These are phyloP conservation scores for Coenonympha arcania DNA, from an alignment of 2,888 invertebrate species.

Conservation along the genomic window DNA sequence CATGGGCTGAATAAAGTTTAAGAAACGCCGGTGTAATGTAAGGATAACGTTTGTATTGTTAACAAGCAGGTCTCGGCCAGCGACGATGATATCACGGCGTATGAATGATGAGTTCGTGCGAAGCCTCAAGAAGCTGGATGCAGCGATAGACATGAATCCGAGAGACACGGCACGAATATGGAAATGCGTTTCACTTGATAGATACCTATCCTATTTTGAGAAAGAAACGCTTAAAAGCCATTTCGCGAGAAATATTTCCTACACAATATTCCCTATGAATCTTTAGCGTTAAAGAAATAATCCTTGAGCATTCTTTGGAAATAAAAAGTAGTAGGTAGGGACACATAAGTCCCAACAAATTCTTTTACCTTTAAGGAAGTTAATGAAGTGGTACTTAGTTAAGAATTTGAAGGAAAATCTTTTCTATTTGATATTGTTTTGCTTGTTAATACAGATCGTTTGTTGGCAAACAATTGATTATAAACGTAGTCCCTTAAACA, in stretches of 20 bases:
- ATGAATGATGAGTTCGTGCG: conserved; percentile 75
- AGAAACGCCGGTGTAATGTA: conserved; percentile 43
- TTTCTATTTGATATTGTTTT: no score
- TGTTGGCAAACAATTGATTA: no score
- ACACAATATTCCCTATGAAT: neutral
- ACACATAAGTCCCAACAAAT: neutral
- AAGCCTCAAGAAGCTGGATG: conserved; percentile 61
- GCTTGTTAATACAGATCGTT: no score
- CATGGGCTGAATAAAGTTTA: neutral
- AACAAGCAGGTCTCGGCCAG: conserved; percentile 68
- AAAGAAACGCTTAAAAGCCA: conserved; percentile 18
- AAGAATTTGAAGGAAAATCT: no score
- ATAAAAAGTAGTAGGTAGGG: neutral
- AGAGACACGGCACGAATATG: conserved; percentile 68
- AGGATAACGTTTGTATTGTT: conserved; percentile 73
- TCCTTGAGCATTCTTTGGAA: neutral
- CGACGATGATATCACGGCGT: conserved; percentile 71
- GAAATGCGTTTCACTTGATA: conserved; percentile 41
- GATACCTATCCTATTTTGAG: conserved; percentile 28
- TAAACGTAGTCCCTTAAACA: no score
- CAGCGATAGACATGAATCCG: conserved; percentile 52
- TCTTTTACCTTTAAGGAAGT: no score
- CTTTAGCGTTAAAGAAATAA: conserved; percentile 1
- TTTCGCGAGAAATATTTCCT: conserved; percentile 1
- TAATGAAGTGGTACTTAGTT: no score